Evolutionary conservation across 2,113 vertebrate species (phyloP), one percentile per base, ranked within the genome.

Genomic region (Hypocryptadius cinnamomeus): DNA sequence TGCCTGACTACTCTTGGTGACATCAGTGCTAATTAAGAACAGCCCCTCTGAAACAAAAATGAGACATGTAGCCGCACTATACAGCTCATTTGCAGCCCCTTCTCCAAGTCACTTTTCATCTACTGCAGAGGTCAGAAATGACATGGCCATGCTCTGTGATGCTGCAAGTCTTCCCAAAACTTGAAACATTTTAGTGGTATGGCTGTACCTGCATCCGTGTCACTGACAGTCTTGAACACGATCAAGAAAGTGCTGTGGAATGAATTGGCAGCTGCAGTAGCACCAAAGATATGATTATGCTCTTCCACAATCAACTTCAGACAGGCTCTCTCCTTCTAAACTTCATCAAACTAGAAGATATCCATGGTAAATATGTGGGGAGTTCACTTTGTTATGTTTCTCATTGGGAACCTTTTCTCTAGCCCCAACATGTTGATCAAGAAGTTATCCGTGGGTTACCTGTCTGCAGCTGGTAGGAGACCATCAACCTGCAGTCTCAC

Each of bases 191-290:
- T 70, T 70, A 57, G 57, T 78, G 50, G 44, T 24, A 4, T 48
- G 47, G 17, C 42, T 73, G 11, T 78, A 31, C 23, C 28, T 59
- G 42, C 0, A 3, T 73, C 48, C 1, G 0, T 3, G 2, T 72
- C 40, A 37, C 24, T 57, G 37, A 33, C 31, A 65, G 14, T 53
- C 64, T 57, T 80, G 50, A 73, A 30, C 23, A 24, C 24, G 56
- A 68, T 9, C 42, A 65, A 31, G 33, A 80, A 84, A 9, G 9
- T 50, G 13, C 2, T 40, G 61, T 73, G 64, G 39, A 70, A 48
- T 54, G 24, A 84, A 84, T 61, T 63, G 15, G 6, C 15, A 84
- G 39, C 25, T 86, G 47, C 22, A 3, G 2, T 72, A 77, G 37
- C 59, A 64, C 40, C 40, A 39, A 53, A 68, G 28, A 31, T 31